These are phyloP conservation scores for Carterocephalus palaemon DNA, from an alignment of 2,888 invertebrate species.

Conservation along the genomic window DNA sequence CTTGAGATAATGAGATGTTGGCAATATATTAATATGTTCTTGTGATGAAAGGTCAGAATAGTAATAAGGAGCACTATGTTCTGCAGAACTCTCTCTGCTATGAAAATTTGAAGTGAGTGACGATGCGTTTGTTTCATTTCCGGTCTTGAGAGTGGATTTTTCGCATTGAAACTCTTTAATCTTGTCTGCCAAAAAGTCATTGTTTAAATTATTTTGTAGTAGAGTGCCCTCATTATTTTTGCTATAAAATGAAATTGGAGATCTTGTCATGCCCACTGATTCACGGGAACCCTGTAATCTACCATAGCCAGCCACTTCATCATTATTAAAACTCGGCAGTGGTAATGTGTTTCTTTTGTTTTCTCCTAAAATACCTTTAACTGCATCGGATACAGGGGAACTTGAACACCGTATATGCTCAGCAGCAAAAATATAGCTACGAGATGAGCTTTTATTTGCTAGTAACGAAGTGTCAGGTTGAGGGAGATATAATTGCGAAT, in stretches of 20 bases:
- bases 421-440: not conserved
- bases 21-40: conserved; percentile 69
- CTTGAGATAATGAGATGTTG: conserved; percentile 68
- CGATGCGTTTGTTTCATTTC: conserved; percentile 53
- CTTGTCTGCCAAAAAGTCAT: conserved; percentile 59
- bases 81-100: conserved; percentile 81
- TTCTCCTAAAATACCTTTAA: conserved; percentile 1
- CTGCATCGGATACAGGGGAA: conserved; percentile 4
- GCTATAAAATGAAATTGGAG: conserved; percentile 71
- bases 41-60: conserved; percentile 86
- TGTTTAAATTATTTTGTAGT: conserved; percentile 67
- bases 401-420: conserved; percentile 10
- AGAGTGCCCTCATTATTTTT: conserved; percentile 64
- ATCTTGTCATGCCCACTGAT: conserved; percentile 54
- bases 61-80: conserved; percentile 89
- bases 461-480: not conserved
- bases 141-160: conserved; percentile 53
- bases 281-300: conserved; percentile 63
- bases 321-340: conserved; percentile 29
- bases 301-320: conserved; percentile 52
- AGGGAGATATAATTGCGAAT: conserved; percentile 33
- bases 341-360: conserved; percentile 30
- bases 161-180: conserved; percentile 70
- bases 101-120: conserved; percentile 74
- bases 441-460: not conserved